Base-by-base conservation (phyloP, 2,888 invertebrate species). In the Drosophila testacea region DNA sequence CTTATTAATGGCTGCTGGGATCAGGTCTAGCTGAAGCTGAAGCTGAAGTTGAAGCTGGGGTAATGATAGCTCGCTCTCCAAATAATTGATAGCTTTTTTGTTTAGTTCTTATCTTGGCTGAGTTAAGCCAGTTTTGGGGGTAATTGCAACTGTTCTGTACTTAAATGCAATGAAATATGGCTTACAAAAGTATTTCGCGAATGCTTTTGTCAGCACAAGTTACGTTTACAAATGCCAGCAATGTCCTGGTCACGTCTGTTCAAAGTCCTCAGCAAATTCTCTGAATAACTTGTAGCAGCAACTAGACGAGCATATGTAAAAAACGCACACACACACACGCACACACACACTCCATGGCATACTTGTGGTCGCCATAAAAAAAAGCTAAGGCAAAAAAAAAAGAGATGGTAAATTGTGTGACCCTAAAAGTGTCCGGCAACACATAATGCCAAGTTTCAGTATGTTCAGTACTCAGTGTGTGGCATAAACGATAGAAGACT, bases 371-470 rank as follows among this genome's bases (percentile, higher is more conserved):
- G 83, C 79, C 82, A 77, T 67, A 69, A 83, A 69, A 65, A 65
- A 69, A 16, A 34, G 28, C 34, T 13, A 27, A 34, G 34, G 34
- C 22, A 22, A 22, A 54, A 50, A 48, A 41, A 72, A 77, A 69
- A 88, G 78, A 82, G 89, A 87, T 88, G 75, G 87, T 85, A 88
- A 88, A 86, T 85, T 88, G 81, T 83, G 79, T 64, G 84, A 75
- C 84, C 85, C 75, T 79, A 85, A 89, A 85, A 87, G 89, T 85
- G 85, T 87, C 87, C 89, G 72, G 89, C 75, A 68, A 73, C 82
- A 81, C 87, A 83, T 87, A 84, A 79, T 75, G 77, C 60, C 71
- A 66, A 74, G 66, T 74, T 74, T 52, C 69, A 73, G 79, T 66
- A 73, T 73, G 69, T 55, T 66, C 48, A 28, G 61, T 34, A 48